Evolutionary conservation across 1,140 invertebrate genomes (phyloP), one percentile per base, ranked within the genome.

Genomic region (Cheumatopsyche charites): DNA sequence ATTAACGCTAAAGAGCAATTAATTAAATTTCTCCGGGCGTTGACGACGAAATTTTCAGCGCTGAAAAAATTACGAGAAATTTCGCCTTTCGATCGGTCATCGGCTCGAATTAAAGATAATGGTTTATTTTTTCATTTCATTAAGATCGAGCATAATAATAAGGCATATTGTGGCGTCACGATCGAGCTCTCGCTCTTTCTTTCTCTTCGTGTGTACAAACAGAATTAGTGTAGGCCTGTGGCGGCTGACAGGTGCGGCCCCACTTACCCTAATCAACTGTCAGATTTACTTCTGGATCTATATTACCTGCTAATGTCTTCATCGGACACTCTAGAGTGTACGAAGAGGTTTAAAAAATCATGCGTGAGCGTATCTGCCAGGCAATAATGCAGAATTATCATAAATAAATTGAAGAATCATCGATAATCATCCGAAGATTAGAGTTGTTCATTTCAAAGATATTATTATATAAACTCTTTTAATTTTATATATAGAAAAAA

Each of bases 241-340:
- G 63, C 63, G 63, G 43, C 63, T 68, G 66, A 68, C 66, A 68
- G 66, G 66, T 68, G 66, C 23, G 47, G 47, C 47, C 66, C 66
- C 66, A 68, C 66, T 68, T 68, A 68, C 66, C 66, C 66, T 68
- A 68, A 68, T 68, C 66, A 68, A 68, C 66, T 68, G 66, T 68
- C 66, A 68, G 66, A 68, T 68, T 68, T 68, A 68, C 47, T 68
- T 68, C 66, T 68, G 47, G 66, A 68, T 68, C 66, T 68, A 52
- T 68, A 68, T 68, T 68, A 68, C 66, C 66, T 68, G 66, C 47
- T 68, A 68, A 68, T 68, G 66, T 55, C 47, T 68, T 68, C 49
- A 55, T 68, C 62, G 23, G 29, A 36, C 29, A 36, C 29, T 36
- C 9, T 3, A 36, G 29, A 36, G 29, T 36, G 29, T 36, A 36